Percentiles rank a stretch among this genome's conserved stretches.
Conservation (phyloP, 2,113 vertebrate genomes). For the Xiphorhynchus elegans region DNA sequence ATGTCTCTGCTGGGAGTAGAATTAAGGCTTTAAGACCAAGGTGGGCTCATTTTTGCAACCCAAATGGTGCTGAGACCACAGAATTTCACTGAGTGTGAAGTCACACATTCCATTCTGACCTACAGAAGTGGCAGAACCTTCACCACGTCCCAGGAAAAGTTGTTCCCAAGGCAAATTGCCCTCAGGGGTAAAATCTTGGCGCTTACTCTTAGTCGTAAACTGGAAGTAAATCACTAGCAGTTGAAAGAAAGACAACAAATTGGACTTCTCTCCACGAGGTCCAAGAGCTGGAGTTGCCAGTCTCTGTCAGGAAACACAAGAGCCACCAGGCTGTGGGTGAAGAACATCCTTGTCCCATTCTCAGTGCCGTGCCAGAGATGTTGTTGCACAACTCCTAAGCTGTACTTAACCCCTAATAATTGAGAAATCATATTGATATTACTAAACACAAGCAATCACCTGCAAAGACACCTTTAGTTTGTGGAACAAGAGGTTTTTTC, state of each 20-base stretch:
- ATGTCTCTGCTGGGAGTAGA: neutral
- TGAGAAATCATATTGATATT: neutral
- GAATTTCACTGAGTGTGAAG: neutral
- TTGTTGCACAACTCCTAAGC: neutral
- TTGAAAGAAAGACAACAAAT: neutral
- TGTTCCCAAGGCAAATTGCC: neutral
- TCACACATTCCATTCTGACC: neutral
- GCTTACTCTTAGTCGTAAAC: neutral
- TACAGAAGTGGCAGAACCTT: neutral
- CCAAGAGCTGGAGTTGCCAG: neutral
- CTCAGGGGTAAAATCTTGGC: neutral
- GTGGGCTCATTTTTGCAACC: neutral
- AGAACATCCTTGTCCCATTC: neutral
- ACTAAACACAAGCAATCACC: neutral
- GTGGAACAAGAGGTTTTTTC: neutral
- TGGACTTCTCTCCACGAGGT: neutral
- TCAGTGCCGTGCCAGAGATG: fast-evolving
- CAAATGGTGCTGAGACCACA: neutral
- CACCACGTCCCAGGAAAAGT: neutral
- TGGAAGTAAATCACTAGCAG: neutral
- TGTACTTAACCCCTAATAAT: neutral
- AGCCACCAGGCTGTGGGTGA: fast-evolving
- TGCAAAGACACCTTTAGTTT: neutral
- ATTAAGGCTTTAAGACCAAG: neutral
- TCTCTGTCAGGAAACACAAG: neutral